A percentile compares a stretch with the other conserved stretches of the same genome.
Conservation (phyloP, 2,797 vertebrate species). For the Poeciliopsis paucimaculata region DNA sequence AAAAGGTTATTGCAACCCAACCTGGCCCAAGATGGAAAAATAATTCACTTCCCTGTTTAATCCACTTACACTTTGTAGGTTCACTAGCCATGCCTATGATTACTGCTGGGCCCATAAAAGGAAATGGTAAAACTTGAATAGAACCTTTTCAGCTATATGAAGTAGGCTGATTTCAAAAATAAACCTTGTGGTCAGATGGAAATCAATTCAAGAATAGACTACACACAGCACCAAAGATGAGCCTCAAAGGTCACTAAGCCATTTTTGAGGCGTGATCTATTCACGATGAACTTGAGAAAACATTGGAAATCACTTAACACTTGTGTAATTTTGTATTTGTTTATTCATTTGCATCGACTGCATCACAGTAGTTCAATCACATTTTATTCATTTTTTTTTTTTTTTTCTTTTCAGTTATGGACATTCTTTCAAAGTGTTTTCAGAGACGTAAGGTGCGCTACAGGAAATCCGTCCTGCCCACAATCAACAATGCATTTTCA, state of each 20-base stretch:
- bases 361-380: not conserved
- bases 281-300: not conserved
- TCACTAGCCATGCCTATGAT: not conserved
- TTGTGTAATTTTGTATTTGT: not conserved
- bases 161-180: not conserved
- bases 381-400: not conserved
- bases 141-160: not conserved
- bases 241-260: not conserved
- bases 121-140: not conserved
- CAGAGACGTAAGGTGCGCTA: too few species aligned
- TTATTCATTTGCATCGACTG: not conserved
- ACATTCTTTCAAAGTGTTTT: too few species aligned
- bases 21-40: not conserved
- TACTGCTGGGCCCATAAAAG: not conserved
- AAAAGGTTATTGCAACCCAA: not conserved
- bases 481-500: too few species aligned
- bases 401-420: not conserved
- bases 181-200: not conserved
- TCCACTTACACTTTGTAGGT: not conserved
- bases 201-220: not conserved
- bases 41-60: not conserved
- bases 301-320: not conserved
- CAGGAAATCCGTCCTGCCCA: too few species aligned
- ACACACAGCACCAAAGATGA: not conserved
- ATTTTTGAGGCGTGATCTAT: not conserved